Base-by-base conservation (phyloP, 1,140 invertebrate species). In the Diachasma alloeum region DNA sequence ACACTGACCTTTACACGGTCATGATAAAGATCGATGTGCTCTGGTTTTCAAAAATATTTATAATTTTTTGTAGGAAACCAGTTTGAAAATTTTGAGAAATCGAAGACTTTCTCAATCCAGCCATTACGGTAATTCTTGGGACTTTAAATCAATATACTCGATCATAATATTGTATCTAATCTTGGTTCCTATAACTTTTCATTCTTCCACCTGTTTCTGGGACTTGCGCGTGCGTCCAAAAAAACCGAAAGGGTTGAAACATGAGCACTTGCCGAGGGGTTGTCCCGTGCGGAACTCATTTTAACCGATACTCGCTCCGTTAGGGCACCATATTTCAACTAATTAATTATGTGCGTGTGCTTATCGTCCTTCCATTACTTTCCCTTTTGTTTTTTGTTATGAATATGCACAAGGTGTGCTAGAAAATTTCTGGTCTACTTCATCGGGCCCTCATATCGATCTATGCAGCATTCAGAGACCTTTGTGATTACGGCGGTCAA, bases 251-350 rank as follows among this genome's bases (percentile, higher is more conserved):
- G 73, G 71, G 73, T 39, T 68, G 63, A 75, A 75, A 75, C 68
- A 75, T 31, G 73, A 75, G 22, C 2, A 31, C 31, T 37, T 59
- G 42, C 63, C 53, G 44, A 48, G 63, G 73, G 73, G 31, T 68
- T 63, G 63, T n/a, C 73, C 46, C 72, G 72, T 74, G 59, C 24
- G 19, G 63, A 75, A 75, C 73, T 75, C 73, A 68, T 67, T 75
- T 68, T 75, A 84, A 81, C 78, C 81, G 85, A 87, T 83, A 78
- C 81, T n/a, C 77, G 83, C 85, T 87, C 85, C 84, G 87, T 87
- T 87, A 85, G 83, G 74, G 78, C 77, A 75, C 77, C 42, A 48
- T 31, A 68, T 39, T 66, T 53, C 48, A 53, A 1, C n/a, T 53
- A 53, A 53, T 53, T 53, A 53, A 53, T 53, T 53, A 53, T 53